Percentiles rank a stretch among this genome's conserved stretches.
phyloP scores from a whole-genome alignment of 2,797 vertebrate species.

The Pseudomugil tenellus region DNA sequence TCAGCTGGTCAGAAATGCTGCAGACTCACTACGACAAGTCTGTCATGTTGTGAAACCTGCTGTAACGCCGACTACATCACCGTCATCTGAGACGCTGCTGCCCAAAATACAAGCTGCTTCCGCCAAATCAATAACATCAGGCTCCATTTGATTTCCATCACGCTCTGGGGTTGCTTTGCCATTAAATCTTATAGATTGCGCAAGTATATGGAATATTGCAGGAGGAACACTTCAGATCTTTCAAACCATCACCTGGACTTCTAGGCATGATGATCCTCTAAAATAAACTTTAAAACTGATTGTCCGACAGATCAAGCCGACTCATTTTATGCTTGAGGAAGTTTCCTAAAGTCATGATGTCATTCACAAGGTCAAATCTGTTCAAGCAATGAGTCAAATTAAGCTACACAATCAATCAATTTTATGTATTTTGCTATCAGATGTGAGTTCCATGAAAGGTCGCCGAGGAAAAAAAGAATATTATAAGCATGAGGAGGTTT shows the following conservation, averaged over 20 bases:
- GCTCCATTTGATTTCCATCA: too few species aligned
- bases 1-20: background rate
- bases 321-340: background rate
- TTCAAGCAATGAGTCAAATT: background rate
- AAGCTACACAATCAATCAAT: too few species aligned
- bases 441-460: too few species aligned
- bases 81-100: background rate
- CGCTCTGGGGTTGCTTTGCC: background rate
- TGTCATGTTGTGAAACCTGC: background rate
- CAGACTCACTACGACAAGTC: background rate
- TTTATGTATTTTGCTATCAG: too few species aligned
- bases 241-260: too few species aligned
- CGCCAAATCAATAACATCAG: background rate
- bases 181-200: background rate
- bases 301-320: background rate
- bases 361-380: background rate
- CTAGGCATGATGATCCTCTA: too few species aligned
- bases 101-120: background rate
- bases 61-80: background rate
- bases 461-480: too few species aligned
- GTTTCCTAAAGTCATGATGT: background rate
- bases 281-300: background rate
- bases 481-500: too few species aligned
- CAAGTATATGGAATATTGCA: background rate
- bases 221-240: background rate